Evolutionary conservation across 2,797 vertebrate species (phyloP).

Genomic region (Helostoma temminkii): DNA sequence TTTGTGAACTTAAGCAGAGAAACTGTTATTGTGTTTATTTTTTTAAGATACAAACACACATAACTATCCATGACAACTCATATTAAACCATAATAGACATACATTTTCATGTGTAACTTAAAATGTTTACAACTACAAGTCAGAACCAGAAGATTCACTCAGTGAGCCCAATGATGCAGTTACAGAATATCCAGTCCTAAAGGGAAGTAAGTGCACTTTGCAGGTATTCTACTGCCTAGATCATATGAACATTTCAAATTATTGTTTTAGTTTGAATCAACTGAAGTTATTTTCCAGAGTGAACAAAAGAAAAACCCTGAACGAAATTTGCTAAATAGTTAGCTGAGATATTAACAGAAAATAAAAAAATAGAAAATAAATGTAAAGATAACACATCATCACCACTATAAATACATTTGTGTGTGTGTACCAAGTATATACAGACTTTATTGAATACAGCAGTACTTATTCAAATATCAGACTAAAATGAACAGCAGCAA

Average conservation of each 20-base stretch:
- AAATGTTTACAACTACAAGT: conserved; percentile 30
- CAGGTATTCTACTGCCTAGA: conserved; percentile 58
- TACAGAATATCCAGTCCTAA: conserved; percentile 53
- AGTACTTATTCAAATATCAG: neutral
- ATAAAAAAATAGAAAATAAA: neutral
- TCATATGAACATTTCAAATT: conserved; percentile 2
- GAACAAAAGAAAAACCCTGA: neutral
- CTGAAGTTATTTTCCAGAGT: conserved; percentile 4
- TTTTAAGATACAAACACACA: conserved; percentile 46
- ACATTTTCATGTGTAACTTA: conserved; percentile 20
- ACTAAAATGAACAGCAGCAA: neutral
- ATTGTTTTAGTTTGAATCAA: neutral
- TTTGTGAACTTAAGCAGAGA: conserved; percentile 3
- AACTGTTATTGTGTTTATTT: conserved; percentile 4
- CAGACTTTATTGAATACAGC: neutral
- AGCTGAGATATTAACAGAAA: neutral
- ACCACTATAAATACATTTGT: neutral
- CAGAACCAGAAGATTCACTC: conserved; percentile 13
- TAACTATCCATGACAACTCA: conserved; percentile 42
- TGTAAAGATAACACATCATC: neutral
- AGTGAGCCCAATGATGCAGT: conserved; percentile 28
- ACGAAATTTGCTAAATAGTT: neutral
- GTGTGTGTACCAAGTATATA: neutral
- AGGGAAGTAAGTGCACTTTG: conserved; percentile 77
- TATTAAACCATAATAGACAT: conserved; percentile 33